A percentile compares a stretch with the other conserved stretches of the same genome.
phyloP scores from a whole-genome alignment of 2,797 vertebrate genomes.

The Falco rusticolus region DNA sequence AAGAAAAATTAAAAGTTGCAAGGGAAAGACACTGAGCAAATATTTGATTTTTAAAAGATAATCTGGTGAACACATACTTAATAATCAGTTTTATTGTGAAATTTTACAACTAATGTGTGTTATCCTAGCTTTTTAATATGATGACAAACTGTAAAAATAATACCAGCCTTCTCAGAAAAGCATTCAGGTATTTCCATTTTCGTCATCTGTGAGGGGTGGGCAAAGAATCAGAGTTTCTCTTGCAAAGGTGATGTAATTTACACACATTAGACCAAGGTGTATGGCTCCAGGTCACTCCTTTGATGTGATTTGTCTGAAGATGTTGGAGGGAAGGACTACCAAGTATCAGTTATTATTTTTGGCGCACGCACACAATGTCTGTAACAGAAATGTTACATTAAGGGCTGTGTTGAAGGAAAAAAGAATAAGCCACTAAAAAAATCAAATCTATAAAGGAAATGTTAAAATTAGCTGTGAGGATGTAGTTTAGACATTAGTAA shows the following conservation, averaged over 20 bases:
- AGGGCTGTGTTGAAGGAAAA: not conserved
- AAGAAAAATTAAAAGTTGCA: not conserved
- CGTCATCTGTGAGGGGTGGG: not conserved
- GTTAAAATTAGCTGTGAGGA: conserved; percentile 19
- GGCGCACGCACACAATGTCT: not conserved
- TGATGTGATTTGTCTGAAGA: not conserved
- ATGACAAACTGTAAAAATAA: not conserved
- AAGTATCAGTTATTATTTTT: not conserved
- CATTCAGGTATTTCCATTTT: not conserved
- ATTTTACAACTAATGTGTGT: not conserved
- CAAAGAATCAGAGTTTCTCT: not conserved
- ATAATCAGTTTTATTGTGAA: not conserved
- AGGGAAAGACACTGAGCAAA: not conserved
- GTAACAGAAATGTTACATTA: not conserved
- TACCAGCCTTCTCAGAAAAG: not conserved
- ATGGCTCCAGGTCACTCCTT: not conserved
- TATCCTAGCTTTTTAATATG: not conserved
- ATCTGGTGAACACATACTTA: not conserved
- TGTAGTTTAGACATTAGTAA: conserved; percentile 19
- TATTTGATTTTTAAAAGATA: not conserved
- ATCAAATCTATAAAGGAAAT: not conserved
- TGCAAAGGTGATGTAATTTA: not conserved
- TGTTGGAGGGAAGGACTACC: not conserved
- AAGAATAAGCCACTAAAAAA: not conserved
- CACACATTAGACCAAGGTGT: not conserved